phyloP scores from a whole-genome alignment of 2,113 vertebrate species.

The Myotis brandtii region DNA sequence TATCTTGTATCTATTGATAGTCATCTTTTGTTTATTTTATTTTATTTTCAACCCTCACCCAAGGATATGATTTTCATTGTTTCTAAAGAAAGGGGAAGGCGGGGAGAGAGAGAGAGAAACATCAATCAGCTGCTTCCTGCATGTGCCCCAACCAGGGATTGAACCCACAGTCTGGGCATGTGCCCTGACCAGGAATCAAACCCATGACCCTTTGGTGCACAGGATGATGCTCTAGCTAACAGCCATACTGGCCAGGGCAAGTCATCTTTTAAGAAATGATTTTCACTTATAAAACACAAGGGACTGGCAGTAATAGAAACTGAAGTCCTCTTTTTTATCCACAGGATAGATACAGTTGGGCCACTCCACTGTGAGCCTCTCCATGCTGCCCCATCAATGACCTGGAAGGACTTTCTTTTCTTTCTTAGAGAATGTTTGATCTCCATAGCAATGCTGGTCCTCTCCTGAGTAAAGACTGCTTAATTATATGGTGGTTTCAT shows the following conservation, averaged over 20 bases:
- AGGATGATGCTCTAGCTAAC: not conserved
- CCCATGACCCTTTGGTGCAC: not conserved
- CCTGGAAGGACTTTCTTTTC: constrained; percentile 16
- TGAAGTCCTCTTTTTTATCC: constrained; percentile 62
- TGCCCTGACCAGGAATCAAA: not conserved
- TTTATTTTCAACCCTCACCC: not conserved
- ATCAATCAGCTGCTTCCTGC: not conserved
- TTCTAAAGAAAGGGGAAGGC: not conserved
- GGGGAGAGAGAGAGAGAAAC: not conserved
- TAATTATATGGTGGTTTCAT: constrained; percentile 57
- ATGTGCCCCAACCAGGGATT: no score
- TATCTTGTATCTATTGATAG: constrained; percentile 11
- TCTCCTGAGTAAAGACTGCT: constrained; percentile 50
- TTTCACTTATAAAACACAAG: constrained; percentile 27
- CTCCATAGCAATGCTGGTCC: constrained; percentile 13
- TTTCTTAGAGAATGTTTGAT: constrained; percentile 37
- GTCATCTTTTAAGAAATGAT: constrained; percentile 26
- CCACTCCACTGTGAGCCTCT: constrained; percentile 49
- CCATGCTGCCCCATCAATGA: constrained; percentile 50
- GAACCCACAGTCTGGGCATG: no score
- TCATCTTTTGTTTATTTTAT: not conserved
- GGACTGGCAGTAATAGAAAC: constrained; percentile 53
- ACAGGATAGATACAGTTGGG: constrained; percentile 50
- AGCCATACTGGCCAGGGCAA: not conserved
- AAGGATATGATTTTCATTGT: not conserved